Conservation (phyloP, 1,140 invertebrate genomes). For the Acromyrmex charruanus region DNA sequence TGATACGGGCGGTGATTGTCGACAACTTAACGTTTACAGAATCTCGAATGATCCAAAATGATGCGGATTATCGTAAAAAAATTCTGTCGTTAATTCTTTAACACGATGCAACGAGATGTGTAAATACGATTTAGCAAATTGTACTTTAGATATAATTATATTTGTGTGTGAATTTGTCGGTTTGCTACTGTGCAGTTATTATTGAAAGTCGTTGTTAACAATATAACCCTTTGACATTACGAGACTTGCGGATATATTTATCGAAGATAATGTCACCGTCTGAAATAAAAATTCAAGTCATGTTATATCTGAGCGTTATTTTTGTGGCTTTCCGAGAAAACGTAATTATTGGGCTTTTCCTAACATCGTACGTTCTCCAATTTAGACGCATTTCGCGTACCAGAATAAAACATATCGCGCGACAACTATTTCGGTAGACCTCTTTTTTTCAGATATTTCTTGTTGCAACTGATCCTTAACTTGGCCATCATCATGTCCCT, state of each 20-base stretch:
- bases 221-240: constrained; percentile 51
- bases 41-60: not conserved
- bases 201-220: constrained; percentile 32
- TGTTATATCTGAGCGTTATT: constrained; percentile 36
- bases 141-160: not conserved
- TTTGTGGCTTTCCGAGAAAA: constrained; percentile 44
- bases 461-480: constrained; percentile 56
- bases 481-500: constrained; percentile 23
- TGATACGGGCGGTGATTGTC: not conserved
- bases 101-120: not conserved
- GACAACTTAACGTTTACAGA: not conserved
- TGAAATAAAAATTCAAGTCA: constrained; percentile 47
- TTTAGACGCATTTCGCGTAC: constrained; percentile 12
- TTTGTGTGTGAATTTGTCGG: not conserved
- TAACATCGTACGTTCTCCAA: constrained; percentile 29
- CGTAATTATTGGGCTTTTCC: constrained; percentile 53
- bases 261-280: constrained; percentile 44
- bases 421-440: constrained; percentile 24
- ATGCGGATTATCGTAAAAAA: not conserved
- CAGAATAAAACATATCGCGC: constrained; percentile 44
- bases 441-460: constrained; percentile 59
- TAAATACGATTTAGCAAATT: not conserved
- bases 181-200: constrained; percentile 14
- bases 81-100: not conserved
- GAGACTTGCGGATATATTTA: constrained; percentile 38